Evolutionary conservation across 2,797 vertebrate genomes (phyloP).

Genomic region (Cynopterus sphinx): DNA sequence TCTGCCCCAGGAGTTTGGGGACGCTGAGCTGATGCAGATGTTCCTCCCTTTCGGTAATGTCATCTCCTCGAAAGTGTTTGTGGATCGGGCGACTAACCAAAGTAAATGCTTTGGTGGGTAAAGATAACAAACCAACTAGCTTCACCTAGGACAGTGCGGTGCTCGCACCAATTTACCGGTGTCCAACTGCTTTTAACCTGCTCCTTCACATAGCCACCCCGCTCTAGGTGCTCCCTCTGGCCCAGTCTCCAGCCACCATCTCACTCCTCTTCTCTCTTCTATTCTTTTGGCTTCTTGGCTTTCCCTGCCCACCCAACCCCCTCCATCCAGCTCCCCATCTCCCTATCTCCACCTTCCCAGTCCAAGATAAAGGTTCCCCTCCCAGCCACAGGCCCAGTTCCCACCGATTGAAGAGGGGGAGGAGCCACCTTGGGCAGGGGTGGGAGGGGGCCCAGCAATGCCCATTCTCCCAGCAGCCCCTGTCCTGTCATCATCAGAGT

Average conservation of each 20-base stretch:
- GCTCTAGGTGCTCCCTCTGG: slow-evolving; percentile 14
- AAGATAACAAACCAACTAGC: slow-evolving; percentile 92
- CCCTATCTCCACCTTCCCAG: slow-evolving; percentile 64
- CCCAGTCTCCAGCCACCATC: slow-evolving; percentile 53
- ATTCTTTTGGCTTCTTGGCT: slow-evolving; percentile 77
- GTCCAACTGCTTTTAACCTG: slow-evolving; percentile 83
- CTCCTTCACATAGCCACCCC: slow-evolving; percentile 76
- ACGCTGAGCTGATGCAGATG: slow-evolving; percentile 99
- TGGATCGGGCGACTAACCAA: slow-evolving; percentile 99
- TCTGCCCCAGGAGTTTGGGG: slow-evolving; percentile 99
- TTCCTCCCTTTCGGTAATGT: slow-evolving; percentile 99
- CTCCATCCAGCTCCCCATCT: background rate
- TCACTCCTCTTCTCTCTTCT: slow-evolving; percentile 79
- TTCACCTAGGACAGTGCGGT: slow-evolving; percentile 90
- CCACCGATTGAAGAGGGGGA: background rate
- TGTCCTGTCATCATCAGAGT: background rate
- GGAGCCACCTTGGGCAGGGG: background rate
- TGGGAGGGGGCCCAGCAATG: background rate
- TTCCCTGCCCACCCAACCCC: slow-evolving; percentile 2
- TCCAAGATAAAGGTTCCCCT: slow-evolving; percentile 71
- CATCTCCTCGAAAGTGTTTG: slow-evolving; percentile 99
- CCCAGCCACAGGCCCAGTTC: slow-evolving; percentile 45
- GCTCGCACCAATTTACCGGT: slow-evolving; percentile 84
- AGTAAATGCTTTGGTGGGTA: slow-evolving; percentile 99
- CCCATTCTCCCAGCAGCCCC: background rate